Evolutionary conservation across 2,113 vertebrate species (phyloP).

Genomic region (Callipepla squamata): DNA sequence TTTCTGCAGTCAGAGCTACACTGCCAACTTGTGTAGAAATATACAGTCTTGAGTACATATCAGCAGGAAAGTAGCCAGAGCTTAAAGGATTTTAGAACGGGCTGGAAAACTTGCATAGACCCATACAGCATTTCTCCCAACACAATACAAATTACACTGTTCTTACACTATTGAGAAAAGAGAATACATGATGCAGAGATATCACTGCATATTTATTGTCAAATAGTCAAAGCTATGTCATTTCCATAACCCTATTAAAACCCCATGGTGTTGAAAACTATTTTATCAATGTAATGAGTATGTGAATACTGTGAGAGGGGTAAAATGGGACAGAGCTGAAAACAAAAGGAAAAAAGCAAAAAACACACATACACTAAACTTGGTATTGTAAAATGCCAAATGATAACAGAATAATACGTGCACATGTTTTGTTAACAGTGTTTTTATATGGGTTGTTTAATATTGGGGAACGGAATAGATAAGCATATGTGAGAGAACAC

Average conservation of each 20-base stretch:
- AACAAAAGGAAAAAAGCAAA: slow-evolving; percentile 9
- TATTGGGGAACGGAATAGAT: slow-evolving; percentile 24
- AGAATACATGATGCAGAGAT: slow-evolving; percentile 36
- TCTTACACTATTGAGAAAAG: neutral
- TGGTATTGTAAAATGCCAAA: slow-evolving; percentile 37
- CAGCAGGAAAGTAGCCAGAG: neutral
- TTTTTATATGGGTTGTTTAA: slow-evolving; percentile 27
- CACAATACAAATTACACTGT: slow-evolving; percentile 17
- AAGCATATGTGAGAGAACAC: neutral
- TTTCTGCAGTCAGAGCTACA: neutral
- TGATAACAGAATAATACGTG: slow-evolving; percentile 48
- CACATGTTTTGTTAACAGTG: slow-evolving; percentile 40
- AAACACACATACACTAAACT: neutral
- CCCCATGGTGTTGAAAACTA: slow-evolving; percentile 31
- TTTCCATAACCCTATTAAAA: slow-evolving; percentile 56
- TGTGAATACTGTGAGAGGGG: neutral
- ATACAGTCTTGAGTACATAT: neutral
- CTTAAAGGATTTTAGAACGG: neutral
- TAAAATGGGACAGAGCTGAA: neutral
- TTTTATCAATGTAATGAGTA: slow-evolving; percentile 56
- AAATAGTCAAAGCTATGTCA: slow-evolving; percentile 38
- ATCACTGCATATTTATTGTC: slow-evolving; percentile 53
- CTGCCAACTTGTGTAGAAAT: neutral
- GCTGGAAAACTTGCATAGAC: slow-evolving; percentile 1
- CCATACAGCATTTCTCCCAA: neutral